These are phyloP conservation scores for Pristionchus japonicus DNA, from an alignment of 2,888 invertebrate genomes.

Conservation along the genomic window DNA sequence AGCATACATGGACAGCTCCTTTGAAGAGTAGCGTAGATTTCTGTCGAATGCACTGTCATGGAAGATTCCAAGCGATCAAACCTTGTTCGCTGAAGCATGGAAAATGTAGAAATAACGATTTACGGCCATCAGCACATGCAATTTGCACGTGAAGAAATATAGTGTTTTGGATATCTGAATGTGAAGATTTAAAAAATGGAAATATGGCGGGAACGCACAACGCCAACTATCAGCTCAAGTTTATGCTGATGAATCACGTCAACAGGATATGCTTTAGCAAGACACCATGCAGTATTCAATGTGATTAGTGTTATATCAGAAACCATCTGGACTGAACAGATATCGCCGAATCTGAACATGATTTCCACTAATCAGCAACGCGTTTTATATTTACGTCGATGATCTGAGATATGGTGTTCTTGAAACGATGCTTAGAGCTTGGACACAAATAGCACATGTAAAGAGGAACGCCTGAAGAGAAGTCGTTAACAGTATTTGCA, in stretches of 20 bases:
- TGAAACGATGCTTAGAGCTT: too few species aligned
- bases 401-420: too few species aligned
- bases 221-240: not conserved
- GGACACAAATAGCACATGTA: too few species aligned
- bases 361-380: too few species aligned
- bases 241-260: too few species aligned
- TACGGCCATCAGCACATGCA: slow-evolving; percentile 12
- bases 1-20: not conserved
- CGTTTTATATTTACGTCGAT: too few species aligned
- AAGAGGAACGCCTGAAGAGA: too few species aligned
- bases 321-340: not conserved
- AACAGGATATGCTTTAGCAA: not conserved
- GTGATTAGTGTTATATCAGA: not conserved
- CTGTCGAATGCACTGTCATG: too few species aligned
- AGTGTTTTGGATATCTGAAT: not conserved
- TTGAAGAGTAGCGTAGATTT: not conserved
- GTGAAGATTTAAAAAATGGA: too few species aligned
- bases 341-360: not conserved
- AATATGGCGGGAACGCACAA: not conserved
- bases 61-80: too few species aligned
- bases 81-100: not conserved
- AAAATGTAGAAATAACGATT: not conserved
- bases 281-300: not conserved
- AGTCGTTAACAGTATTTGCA: too few species aligned
- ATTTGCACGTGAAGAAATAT: slow-evolving; percentile 30